These are phyloP conservation scores for Taeniopygia guttata DNA, from an alignment of 2,797 vertebrate genomes.

Conservation along the genomic window DNA sequence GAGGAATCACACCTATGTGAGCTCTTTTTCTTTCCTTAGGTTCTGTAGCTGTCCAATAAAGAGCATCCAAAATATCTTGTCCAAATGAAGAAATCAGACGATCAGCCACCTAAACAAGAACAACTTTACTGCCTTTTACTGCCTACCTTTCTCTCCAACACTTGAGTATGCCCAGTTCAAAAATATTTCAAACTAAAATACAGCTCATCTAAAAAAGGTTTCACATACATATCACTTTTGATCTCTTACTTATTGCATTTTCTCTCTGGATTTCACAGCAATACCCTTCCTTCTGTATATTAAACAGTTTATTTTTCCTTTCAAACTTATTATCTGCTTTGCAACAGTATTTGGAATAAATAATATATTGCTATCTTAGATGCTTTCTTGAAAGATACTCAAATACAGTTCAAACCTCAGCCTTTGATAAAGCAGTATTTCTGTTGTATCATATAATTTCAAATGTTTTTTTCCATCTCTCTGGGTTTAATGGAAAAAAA, in stretches of 20 bases:
- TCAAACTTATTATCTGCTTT: background rate
- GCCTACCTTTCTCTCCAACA: background rate
- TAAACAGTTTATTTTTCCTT: background rate
- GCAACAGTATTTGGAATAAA: background rate
- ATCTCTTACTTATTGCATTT: background rate
- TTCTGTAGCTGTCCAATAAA: constrained; percentile 98
- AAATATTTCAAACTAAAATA: background rate
- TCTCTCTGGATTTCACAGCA: background rate
- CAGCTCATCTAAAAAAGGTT: background rate
- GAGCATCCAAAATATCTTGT: constrained; percentile 95
- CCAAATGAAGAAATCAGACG: constrained; percentile 97
- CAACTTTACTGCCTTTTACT: constrained; percentile 11
- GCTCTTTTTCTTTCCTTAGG: constrained; percentile 93
- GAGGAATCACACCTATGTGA: constrained; percentile 93
- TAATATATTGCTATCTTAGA: background rate
- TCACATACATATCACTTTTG: background rate
- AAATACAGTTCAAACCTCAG: background rate
- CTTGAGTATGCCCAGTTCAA: background rate
- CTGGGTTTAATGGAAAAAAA: background rate
- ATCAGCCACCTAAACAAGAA: constrained; percentile 87
- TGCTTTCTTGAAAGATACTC: background rate
- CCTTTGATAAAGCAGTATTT: background rate
- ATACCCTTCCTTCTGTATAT: background rate
- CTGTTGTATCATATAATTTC: background rate
- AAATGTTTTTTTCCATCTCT: background rate